Evolutionary conservation across 1,140 invertebrate species (phyloP).

Genomic region (Ostrea denselamellosa): DNA sequence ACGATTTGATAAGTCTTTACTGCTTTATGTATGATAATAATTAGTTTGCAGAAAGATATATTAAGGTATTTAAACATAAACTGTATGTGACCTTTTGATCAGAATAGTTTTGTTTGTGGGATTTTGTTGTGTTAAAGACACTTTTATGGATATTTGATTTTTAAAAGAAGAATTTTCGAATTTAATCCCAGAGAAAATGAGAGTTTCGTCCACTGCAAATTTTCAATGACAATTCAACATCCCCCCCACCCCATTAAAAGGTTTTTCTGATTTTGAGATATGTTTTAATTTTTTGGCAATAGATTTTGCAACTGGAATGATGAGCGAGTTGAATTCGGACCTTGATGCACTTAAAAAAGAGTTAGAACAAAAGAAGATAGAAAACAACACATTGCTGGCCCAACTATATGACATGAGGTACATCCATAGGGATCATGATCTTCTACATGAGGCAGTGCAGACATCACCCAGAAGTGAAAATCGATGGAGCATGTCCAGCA

Average conservation of each 20-base stretch:
- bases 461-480: not conserved
- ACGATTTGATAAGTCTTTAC: not conserved
- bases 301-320: slow-evolving; percentile 13
- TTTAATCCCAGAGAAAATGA: not conserved
- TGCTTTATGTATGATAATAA: slow-evolving; percentile 2
- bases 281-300: not conserved
- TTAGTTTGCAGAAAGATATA: slow-evolving; percentile 5
- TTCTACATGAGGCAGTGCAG: not conserved
- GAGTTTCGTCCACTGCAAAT: not conserved
- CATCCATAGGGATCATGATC: not conserved
- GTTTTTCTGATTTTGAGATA: too few species aligned
- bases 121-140: not conserved
- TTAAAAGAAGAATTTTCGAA: slow-evolving; percentile 1
- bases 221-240: too few species aligned
- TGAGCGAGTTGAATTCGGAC: not conserved
- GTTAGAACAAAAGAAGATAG: not conserved
- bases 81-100: not conserved
- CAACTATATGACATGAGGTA: slow-evolving; percentile 6
- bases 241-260: too few species aligned
- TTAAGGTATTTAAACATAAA: not conserved
- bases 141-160: not conserved
- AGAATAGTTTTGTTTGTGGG: not conserved
- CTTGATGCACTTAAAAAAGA: slow-evolving; percentile 14
- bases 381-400: slow-evolving; percentile 4
- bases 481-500: not conserved